Percentiles rank a stretch among this genome's conserved stretches.
phyloP scores from a whole-genome alignment of 2,888 invertebrate genomes.

The Dynastes hyllus region DNA sequence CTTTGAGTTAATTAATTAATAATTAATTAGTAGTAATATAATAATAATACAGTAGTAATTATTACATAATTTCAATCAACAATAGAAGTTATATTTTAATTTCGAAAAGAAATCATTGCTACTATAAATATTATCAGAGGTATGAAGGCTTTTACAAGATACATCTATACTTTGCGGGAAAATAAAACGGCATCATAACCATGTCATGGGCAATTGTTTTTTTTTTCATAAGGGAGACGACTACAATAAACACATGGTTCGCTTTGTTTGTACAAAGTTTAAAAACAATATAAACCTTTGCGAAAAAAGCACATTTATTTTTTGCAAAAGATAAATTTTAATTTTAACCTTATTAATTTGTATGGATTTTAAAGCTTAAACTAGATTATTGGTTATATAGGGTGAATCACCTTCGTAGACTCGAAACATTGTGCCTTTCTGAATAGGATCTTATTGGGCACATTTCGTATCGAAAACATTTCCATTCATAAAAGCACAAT shows the following conservation, averaged over 20 bases:
- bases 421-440: no score
- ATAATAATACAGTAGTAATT: slow-evolving; percentile 17
- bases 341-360: no score
- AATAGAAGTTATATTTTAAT: slow-evolving; percentile 4
- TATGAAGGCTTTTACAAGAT: background rate
- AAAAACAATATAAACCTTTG: background rate
- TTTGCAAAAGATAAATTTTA: no score
- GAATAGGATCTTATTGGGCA: no score
- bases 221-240: background rate
- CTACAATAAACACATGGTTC: no score
- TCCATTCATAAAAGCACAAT: no score
- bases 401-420: no score
- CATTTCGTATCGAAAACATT: no score
- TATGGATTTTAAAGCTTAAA: no score
- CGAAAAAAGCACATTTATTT: background rate
- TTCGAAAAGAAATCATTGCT: background rate
- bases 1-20: slow-evolving; percentile 33
- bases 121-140: slow-evolving; percentile 1
- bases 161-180: no score
- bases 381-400: no score
- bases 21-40: slow-evolving; percentile 14
- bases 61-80: slow-evolving; percentile 24
- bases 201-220: slow-evolving; percentile 38
- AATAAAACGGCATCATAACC: background rate
- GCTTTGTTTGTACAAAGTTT: no score